Evolutionary conservation across 2,113 vertebrate species (phyloP).

Genomic region (Peucedramus taeniatus): DNA sequence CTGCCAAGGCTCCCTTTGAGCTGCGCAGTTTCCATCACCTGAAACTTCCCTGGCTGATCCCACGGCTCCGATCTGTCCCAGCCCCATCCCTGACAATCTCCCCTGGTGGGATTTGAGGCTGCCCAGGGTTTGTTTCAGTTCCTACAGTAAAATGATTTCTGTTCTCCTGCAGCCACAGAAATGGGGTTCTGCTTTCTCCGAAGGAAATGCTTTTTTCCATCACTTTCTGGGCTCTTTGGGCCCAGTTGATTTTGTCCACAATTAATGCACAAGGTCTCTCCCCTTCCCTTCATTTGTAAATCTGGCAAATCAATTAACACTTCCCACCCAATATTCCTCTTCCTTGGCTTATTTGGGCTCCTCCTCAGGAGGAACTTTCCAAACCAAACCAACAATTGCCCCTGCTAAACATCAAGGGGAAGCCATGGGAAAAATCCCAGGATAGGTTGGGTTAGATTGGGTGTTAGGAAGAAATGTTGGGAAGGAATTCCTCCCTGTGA

Average conservation of each 20-base stretch:
- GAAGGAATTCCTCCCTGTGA: neutral
- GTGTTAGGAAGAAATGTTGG: neutral
- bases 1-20: neutral
- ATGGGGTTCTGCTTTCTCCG: neutral
- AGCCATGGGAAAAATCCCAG: neutral
- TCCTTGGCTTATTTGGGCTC: accelerated
- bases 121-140: neutral
- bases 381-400: neutral
- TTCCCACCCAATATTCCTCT: neutral
- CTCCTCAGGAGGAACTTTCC: neutral
- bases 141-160: neutral
- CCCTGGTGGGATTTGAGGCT: too few relatives aligned
- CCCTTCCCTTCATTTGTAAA: neutral
- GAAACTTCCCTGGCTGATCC: accelerated
- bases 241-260: accelerated
- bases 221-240: neutral
- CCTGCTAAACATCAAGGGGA: neutral
- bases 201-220: accelerated
- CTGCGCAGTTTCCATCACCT: neutral
- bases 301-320: neutral
- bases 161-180: neutral
- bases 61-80: accelerated
- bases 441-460: accelerated
- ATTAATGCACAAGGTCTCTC: accelerated
- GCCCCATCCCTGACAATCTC: neutral